A percentile compares a stretch with the other conserved stretches of the same genome.
These are phyloP conservation scores for Apocheima hispidaria DNA, from an alignment of 2,888 invertebrate genomes.

Conservation along the genomic window DNA sequence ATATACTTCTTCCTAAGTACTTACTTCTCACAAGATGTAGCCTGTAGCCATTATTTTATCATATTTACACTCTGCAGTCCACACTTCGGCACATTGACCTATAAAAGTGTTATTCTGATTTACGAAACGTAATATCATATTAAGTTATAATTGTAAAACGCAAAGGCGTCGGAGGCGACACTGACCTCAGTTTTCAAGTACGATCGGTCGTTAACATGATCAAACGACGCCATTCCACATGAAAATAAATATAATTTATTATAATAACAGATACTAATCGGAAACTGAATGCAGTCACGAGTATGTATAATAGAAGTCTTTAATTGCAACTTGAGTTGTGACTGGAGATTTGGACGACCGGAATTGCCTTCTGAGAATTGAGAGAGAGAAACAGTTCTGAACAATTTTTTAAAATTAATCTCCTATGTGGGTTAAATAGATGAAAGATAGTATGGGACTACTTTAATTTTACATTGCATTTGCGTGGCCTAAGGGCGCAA, in stretches of 20 bases:
- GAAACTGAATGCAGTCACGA: conserved; percentile 13
- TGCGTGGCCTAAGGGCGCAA: too few relatives aligned
- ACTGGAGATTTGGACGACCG: too few relatives aligned
- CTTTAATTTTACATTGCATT: too few relatives aligned
- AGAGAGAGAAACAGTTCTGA: too few relatives aligned
- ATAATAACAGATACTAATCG: conserved; percentile 36
- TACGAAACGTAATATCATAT: conserved; percentile 46
- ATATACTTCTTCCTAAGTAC: too few relatives aligned
- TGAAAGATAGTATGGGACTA: too few relatives aligned
- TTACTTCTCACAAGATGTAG: background rate
- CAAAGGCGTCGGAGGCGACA: conserved; percentile 70
- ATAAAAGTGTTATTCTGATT: conserved; percentile 18
- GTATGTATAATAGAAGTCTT: too few relatives aligned
- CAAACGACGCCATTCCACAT: conserved; percentile 48
- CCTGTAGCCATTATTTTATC: background rate
- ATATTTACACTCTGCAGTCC: background rate
- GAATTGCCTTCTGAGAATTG: too few relatives aligned
- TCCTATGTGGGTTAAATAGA: too few relatives aligned
- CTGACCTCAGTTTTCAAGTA: conserved; percentile 78
- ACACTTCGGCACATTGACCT: conserved; percentile 3
- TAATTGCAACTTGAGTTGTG: too few relatives aligned
- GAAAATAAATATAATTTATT: conserved; percentile 44
- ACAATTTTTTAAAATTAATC: too few relatives aligned
- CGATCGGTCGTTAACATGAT: conserved; percentile 70
- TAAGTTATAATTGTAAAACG: conserved; percentile 73